phyloP scores from a whole-genome alignment of 1,140 invertebrate species.

The Trachymyrmex septentrionalis region DNA sequence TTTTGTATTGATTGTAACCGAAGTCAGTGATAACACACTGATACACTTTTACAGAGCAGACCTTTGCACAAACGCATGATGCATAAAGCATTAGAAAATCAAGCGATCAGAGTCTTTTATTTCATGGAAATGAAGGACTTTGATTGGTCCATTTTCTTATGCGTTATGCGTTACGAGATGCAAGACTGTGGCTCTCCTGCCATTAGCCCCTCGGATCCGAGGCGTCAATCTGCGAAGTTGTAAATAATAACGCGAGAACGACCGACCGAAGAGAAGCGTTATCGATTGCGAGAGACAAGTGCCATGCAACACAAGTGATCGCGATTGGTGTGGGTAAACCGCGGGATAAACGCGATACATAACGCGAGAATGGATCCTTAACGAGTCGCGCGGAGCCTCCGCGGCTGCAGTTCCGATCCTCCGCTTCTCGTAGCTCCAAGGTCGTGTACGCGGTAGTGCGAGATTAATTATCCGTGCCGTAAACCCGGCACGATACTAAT shows the following conservation, averaged over 20 bases:
- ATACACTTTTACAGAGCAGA: no score
- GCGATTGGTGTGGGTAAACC: background rate
- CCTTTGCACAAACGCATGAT: no score
- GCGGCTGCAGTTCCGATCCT: background rate
- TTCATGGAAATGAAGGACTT: no score
- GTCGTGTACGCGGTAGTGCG: conserved; percentile 27
- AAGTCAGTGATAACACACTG: no score
- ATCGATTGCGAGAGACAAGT: background rate
- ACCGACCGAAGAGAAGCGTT: no score
- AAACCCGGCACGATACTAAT: conserved; percentile 16
- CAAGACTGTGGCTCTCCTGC: no score
- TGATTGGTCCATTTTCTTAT: no score
- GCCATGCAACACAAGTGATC: background rate
- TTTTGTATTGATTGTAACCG: no score
- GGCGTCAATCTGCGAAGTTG: background rate
- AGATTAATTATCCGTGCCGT: conserved; percentile 52
- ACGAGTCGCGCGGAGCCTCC: conserved; percentile 30
- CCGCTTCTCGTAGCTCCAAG: background rate
- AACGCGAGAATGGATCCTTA: background rate
- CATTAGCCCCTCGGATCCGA: background rate
- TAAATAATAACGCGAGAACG: background rate
- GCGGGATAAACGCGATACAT: background rate
- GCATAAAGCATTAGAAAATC: no score
- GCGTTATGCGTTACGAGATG: no score
- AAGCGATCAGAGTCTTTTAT: no score